These are phyloP conservation scores for Portunus trituberculatus DNA, from an alignment of 1,140 invertebrate genomes.

Conservation along the genomic window DNA sequence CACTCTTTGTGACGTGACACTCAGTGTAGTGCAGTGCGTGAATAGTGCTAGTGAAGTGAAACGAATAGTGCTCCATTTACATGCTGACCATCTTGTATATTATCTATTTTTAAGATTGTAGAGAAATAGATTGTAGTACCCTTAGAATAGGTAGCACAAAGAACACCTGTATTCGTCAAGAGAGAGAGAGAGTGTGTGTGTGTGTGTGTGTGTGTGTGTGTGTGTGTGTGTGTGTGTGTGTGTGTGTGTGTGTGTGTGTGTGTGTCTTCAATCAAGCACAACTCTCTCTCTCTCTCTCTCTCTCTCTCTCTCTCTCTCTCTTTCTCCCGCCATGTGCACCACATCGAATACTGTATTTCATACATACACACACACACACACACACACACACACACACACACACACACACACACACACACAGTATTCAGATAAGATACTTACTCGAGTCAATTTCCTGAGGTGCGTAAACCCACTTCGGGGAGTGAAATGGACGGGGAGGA, in stretches of 20 bases:
- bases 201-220: not conserved
- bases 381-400: conserved; percentile 20
- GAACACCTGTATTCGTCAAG: too few species aligned
- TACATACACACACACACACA: not conserved
- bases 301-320: conserved; percentile 9
- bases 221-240: conserved; percentile 18
- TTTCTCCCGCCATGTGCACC: not conserved
- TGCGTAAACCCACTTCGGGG: conserved; percentile 4
- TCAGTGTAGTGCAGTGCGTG: too few species aligned
- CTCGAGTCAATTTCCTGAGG: conserved; percentile 20
- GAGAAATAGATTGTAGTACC: too few species aligned
- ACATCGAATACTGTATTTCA: not conserved
- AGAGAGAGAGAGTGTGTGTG: not conserved
- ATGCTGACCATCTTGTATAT: too few species aligned
- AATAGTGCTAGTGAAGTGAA: too few species aligned
- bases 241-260: not conserved
- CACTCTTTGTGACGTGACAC: too few species aligned
- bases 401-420: conserved; percentile 12
- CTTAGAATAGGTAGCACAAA: too few species aligned
- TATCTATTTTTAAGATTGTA: too few species aligned
- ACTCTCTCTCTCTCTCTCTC: not conserved
- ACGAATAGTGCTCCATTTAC: too few species aligned
- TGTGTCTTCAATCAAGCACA: too few species aligned
- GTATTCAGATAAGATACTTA: conserved; percentile 2
- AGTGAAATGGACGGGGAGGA: not conserved